phyloP scores from a whole-genome alignment of 1,140 invertebrate genomes.

The Drosophila littoralis region DNA sequence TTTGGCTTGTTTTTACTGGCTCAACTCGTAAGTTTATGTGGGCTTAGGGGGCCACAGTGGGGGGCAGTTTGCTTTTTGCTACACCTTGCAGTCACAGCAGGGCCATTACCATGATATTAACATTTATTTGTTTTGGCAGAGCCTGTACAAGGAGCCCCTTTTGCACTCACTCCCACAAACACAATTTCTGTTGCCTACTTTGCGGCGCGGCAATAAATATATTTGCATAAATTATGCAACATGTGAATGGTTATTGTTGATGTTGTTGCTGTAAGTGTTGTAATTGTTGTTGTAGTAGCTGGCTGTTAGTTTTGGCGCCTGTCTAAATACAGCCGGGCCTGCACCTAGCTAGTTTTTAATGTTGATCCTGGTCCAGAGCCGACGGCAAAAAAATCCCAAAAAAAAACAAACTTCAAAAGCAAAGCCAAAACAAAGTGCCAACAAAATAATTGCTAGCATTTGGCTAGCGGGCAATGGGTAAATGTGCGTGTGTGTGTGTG shows the following conservation, averaged over 20 bases:
- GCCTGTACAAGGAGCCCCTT: neutral
- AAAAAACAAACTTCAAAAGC: slow-evolving; percentile 63
- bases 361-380: slow-evolving; percentile 18
- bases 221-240: slow-evolving; percentile 76
- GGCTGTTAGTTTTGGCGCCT: slow-evolving; percentile 29
- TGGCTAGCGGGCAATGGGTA: slow-evolving; percentile 50
- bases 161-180: neutral
- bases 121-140: slow-evolving; percentile 75
- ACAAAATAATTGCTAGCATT: slow-evolving; percentile 74
- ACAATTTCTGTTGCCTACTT: slow-evolving; percentile 43
- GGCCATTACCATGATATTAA: slow-evolving; percentile 79
- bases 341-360: slow-evolving; percentile 17
- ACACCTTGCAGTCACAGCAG: slow-evolving; percentile 61
- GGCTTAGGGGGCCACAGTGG: neutral
- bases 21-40: slow-evolving; percentile 15
- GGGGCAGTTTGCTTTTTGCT: slow-evolving; percentile 34
- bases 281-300: slow-evolving; percentile 35
- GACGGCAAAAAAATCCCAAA: slow-evolving; percentile 10
- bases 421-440: slow-evolving; percentile 68
- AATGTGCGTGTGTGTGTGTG: slow-evolving; percentile 7
- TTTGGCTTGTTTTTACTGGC: slow-evolving; percentile 30
- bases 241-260: slow-evolving; percentile 39
- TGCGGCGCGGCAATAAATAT: slow-evolving; percentile 68
- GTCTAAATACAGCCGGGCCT: slow-evolving; percentile 7
- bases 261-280: slow-evolving; percentile 29